Conservation (phyloP, 2,113 vertebrate genomes). For the Osmerus eperlanus region DNA sequence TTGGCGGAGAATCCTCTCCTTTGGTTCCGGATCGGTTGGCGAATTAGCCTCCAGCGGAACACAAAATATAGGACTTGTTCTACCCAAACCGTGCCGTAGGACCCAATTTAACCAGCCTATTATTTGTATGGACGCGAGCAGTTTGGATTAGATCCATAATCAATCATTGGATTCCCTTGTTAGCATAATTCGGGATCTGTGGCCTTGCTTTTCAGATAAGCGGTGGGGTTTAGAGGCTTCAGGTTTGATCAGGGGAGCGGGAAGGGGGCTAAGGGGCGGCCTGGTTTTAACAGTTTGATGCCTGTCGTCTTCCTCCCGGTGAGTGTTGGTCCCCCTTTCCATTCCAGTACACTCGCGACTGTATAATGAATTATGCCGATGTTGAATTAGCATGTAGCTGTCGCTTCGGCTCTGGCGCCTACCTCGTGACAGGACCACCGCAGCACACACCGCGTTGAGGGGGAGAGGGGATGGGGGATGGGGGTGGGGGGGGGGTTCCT, state of each 20-base stretch:
- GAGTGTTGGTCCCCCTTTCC: slow-evolving; percentile 65
- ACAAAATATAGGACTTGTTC: no score
- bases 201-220: slow-evolving; percentile 8
- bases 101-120: not conserved
- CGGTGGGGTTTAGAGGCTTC: slow-evolving; percentile 23
- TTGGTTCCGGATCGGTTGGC: not conserved
- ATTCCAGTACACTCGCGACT: slow-evolving; percentile 69
- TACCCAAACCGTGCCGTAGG: no score
- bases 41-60: no score
- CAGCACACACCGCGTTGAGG: slow-evolving; percentile 47
- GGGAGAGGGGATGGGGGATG: slow-evolving; percentile 24
- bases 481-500: slow-evolving; percentile 47
- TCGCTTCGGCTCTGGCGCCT: slow-evolving; percentile 68
- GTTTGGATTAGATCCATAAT: no score
- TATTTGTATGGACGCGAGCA: no score
- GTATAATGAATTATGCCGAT: slow-evolving; percentile 77
- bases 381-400: slow-evolving; percentile 81
- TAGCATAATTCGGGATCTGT: not conserved
- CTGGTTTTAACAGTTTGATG: slow-evolving; percentile 67
- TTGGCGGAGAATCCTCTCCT: not conserved
- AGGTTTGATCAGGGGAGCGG: slow-evolving; percentile 36
- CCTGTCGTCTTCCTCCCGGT: slow-evolving; percentile 63
- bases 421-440: slow-evolving; percentile 75
- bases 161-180: no score
- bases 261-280: slow-evolving; percentile 40